phyloP scores from a whole-genome alignment of 2,888 invertebrate species.

The Plagodis pulveraria region DNA sequence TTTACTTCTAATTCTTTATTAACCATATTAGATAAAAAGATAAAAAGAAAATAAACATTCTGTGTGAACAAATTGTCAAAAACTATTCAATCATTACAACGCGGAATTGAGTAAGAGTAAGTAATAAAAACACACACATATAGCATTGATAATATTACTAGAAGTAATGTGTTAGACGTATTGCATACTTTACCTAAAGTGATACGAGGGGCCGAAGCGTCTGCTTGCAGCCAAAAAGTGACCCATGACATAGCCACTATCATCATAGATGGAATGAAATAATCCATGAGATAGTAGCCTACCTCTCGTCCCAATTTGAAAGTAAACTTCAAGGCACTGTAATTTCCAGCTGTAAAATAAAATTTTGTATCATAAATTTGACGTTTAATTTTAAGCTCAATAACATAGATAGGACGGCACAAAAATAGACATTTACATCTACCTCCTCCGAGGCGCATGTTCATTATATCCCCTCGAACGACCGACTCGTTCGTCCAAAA shows the following conservation, averaged over 20 bases:
- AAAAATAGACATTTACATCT: slow-evolving; percentile 60
- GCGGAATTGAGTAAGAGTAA: too few relatives aligned
- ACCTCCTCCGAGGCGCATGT: slow-evolving; percentile 90
- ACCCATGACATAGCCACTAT: slow-evolving; percentile 95
- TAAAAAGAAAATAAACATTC: too few relatives aligned
- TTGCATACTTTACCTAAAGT: slow-evolving; percentile 86
- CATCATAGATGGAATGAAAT: slow-evolving; percentile 94
- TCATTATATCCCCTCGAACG: slow-evolving; percentile 87
- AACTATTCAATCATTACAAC: too few relatives aligned
- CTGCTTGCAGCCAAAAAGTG: slow-evolving; percentile 95
- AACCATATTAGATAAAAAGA: too few relatives aligned
- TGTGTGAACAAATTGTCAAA: too few relatives aligned
- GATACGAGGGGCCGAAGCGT: slow-evolving; percentile 93
- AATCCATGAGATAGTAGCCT: slow-evolving; percentile 95
- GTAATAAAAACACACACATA: neutral
- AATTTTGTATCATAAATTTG: slow-evolving; percentile 9
- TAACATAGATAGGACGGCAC: slow-evolving; percentile 3
- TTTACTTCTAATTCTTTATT: too few relatives aligned
- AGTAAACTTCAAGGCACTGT: slow-evolving; percentile 91
- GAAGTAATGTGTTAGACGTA: neutral
- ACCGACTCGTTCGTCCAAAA: slow-evolving; percentile 90
- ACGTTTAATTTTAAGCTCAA: neutral
- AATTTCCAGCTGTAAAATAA: slow-evolving; percentile 88
- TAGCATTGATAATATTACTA: neutral
- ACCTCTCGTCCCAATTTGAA: slow-evolving; percentile 92